phyloP scores from a whole-genome alignment of 2,888 invertebrate species.

The Buathra laborator region DNA sequence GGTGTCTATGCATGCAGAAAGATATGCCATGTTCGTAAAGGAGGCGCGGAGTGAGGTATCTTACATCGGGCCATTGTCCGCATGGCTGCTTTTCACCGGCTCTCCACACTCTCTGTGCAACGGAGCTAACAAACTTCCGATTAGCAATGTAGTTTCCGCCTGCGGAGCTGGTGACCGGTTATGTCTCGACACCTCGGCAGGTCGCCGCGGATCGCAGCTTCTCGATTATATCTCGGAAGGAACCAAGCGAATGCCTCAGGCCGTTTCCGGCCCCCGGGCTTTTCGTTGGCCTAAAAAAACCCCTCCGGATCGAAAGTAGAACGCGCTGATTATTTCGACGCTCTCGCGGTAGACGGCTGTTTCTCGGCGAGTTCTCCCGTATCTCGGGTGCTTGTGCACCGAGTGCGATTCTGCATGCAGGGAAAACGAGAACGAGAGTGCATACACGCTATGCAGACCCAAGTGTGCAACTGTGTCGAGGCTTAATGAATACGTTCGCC shows the following conservation, averaged over 20 bases:
- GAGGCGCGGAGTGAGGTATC: conserved; percentile 24
- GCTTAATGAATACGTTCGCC: conserved; percentile 47
- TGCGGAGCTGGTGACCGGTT: background rate
- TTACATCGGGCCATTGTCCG: conserved; percentile 55
- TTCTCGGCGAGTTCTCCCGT: conserved; percentile 15
- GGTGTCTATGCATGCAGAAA: conserved; percentile 41
- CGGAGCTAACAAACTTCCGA: conserved; percentile 72
- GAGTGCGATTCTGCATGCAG: background rate
- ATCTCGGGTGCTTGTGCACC: conserved; percentile 2
- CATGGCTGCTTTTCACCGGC: conserved; percentile 11
- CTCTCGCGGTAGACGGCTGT: background rate
- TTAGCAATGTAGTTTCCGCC: conserved; percentile 17
- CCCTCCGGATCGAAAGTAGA: conserved; percentile 50
- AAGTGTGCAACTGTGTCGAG: conserved; percentile 55
- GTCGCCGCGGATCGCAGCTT: conserved; percentile 20
- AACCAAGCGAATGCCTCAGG: background rate
- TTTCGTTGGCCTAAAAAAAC: conserved; percentile 29
- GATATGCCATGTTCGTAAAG: conserved; percentile 14
- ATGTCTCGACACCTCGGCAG: background rate
- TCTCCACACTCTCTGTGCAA: background rate
- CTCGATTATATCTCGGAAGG: background rate
- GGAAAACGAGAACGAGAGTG: conserved; percentile 44
- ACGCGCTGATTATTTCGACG: conserved; percentile 58
- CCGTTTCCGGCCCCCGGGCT: conserved; percentile 37
- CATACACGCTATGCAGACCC: background rate